Evolutionary conservation across 53 echinoderm and acorn worm species (phyloP), one percentile per base, ranked within the genome.

Genomic region (Hippasteria phrygiana): DNA sequence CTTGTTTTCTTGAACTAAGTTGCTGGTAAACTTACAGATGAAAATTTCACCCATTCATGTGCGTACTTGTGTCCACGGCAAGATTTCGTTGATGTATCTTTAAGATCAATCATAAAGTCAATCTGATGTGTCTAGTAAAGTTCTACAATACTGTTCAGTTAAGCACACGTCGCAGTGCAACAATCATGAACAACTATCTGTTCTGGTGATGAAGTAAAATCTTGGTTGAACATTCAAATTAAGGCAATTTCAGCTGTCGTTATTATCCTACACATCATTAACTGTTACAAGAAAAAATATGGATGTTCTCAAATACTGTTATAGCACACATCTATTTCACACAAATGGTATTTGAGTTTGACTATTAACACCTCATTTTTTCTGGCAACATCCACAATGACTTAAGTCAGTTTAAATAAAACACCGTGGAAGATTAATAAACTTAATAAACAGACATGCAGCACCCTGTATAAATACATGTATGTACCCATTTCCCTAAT

Each of bases 91-190:
- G 41, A 55, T 24, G 27, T 0, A 65, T 46, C 27, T 4, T 27
- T 42, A 39, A 73, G 73, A 22, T 27, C 41, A 75, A 14, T 46
- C 45, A 40, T 5, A 31, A 27, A 75, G 41, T 18, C 54, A 46
- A 3, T 74, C n/a, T 75, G 28, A 27, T 31, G 11, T 5, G 27
- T 78, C 59, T 11, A 78, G 12, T 31, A 18, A 35, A 39, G 32
- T 75, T 17, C 28, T 39, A 62, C 41, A 62, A 81, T 81, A 64
- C 65, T 81, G 81, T 43, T 41, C 17, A 71, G 40, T 71, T 73
- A 12, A 73, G 73, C 73, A 73, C 73, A 73, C 43, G 16, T 67
- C 69, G 69, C 69, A 35, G 69, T 67, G 69, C 69, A 67, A 35
- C 69, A 36, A 35, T 59, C 34, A 35, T 67, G 14, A 67, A 67